Base-by-base conservation (phyloP, 2,113 vertebrate genomes). In the Channa argus region DNA sequence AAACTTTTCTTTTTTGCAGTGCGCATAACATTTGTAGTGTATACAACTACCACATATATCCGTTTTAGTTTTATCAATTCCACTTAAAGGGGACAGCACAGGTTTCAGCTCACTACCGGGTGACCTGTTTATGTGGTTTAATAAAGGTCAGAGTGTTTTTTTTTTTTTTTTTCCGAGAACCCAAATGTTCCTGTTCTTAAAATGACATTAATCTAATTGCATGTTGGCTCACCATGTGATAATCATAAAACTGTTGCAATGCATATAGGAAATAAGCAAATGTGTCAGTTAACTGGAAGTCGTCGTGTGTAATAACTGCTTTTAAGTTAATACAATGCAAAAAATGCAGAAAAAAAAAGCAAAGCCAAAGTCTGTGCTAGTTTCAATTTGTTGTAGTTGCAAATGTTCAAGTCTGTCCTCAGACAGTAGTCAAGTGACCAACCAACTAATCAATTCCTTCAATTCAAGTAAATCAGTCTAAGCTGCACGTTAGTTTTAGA, bases 141-240 rank as follows among this genome's bases (percentile, higher is more conserved):
- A 53, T 55, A 78, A 85, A 85, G 75, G 80, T 82, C 75, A 83
- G 15, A 8, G 13, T 61, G 73, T 66, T 60, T 68, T 59, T 56
- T 56, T 63, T 14, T 50, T n/a, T 24, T 24, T 24, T n/a, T 65
- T 71, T 79, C 66, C 41, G 6, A 74, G 59, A 84, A 78, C 6
- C 36, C 1, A 49, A 49, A 62, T 49, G 74, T 71, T 62, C 66
- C 24, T 24, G 24, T 24, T 24, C 24, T 39, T 44, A 74, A 77
- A 24, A 51, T 11, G 24, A 2, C 4, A 11, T 2, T 50, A 24
- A 50, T 64, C 45, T 62, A 44, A 61, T 24, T 3, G 5, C 24
- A 41, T 9, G 6, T 34, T 39, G 3, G 36, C 10, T 5, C 62
- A 14, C 5, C 50, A 12, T 24, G 24, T 24, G 24, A 24, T 24